A percentile compares a stretch with the other conserved stretches of the same genome.
These are phyloP conservation scores for Gulo gulo DNA, from an alignment of 2,113 vertebrate genomes.

Conservation along the genomic window DNA sequence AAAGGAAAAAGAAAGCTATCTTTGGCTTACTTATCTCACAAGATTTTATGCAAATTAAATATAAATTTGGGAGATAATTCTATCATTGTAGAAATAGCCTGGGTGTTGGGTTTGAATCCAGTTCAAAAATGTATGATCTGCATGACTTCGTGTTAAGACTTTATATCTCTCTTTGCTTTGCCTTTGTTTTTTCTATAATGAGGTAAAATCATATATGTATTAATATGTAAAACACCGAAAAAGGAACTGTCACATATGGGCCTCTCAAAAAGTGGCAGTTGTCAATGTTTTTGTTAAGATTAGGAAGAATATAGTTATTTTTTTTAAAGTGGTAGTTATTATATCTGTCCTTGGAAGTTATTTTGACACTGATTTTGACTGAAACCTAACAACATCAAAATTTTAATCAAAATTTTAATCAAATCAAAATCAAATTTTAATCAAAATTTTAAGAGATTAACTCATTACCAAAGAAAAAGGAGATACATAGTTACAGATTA, in stretches of 20 bases:
- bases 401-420: background rate
- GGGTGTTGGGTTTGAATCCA: background rate
- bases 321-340: background rate
- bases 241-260: background rate
- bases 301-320: background rate
- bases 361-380: background rate
- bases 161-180: background rate
- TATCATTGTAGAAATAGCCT: background rate
- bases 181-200: background rate
- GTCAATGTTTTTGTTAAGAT: background rate
- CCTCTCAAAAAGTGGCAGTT: background rate
- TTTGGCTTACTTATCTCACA: background rate
- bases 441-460: background rate
- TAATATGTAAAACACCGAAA: background rate
- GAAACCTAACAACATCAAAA: background rate
- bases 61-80: background rate
- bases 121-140: background rate
- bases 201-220: background rate
- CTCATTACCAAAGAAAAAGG: background rate
- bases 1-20: background rate
- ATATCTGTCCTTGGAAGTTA: background rate
- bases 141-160: background rate
- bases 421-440: background rate
- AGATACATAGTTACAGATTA: background rate
- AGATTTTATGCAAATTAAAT: slow-evolving; percentile 2